Evolutionary conservation across 1,140 invertebrate species (phyloP).

Genomic region (Campodea augens): DNA sequence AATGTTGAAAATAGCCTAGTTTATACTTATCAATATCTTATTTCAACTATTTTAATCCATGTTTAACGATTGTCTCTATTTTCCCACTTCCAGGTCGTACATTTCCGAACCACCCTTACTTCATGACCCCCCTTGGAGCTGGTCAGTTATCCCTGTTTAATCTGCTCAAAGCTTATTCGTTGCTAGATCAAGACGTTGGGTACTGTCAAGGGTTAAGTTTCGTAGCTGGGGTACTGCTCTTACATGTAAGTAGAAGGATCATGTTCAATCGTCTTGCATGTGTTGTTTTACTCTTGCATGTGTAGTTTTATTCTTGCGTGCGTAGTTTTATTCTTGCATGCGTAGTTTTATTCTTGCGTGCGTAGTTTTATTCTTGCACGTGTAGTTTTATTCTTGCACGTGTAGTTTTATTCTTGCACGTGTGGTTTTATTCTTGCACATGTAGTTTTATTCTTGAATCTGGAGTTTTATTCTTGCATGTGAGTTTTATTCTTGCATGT

Average conservation of each 20-base stretch:
- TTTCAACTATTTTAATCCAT: background rate
- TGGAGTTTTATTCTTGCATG: too few species aligned
- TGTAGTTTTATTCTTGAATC: too few species aligned
- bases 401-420: too few species aligned
- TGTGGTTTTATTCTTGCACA: too few species aligned
- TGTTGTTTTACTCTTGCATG: too few species aligned
- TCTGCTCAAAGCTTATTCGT: conserved; percentile 83
- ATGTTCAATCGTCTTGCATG: too few species aligned
- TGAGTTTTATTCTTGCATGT: too few species aligned
- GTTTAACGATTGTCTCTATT: conserved; percentile 10
- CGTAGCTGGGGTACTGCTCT: conserved; percentile 73
- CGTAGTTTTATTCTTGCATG: too few species aligned
- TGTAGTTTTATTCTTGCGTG: too few species aligned
- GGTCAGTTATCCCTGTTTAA: conserved; percentile 88
- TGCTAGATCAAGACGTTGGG: conserved; percentile 81
- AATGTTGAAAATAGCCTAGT: conserved; percentile 1
- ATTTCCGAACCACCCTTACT: conserved; percentile 86
- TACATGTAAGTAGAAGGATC: conserved; percentile 77
- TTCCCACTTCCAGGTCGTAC: conserved; percentile 47
- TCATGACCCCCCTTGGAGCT: conserved; percentile 61
- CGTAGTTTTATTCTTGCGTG: too few species aligned
- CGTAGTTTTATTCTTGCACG: too few species aligned
- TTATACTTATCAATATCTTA: conserved; percentile 1
- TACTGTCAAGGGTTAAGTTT: conserved; percentile 94
- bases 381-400: too few species aligned